Evolutionary conservation across 1,140 invertebrate genomes (phyloP).

Genomic region (Drosophila azteca): DNA sequence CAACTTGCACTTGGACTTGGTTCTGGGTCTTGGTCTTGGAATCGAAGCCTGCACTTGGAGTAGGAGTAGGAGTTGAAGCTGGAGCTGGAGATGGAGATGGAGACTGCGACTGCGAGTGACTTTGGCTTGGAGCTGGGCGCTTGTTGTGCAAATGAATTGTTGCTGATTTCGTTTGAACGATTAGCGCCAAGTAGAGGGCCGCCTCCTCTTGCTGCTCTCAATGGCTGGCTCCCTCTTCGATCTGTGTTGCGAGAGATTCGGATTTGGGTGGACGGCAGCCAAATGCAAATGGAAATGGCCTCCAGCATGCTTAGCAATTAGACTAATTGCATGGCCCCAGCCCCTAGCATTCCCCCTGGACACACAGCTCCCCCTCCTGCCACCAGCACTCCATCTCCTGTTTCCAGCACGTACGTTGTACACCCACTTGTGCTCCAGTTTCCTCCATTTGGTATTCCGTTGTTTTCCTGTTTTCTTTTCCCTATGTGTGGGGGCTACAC

Average conservation of each 20-base stretch:
- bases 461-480: background rate
- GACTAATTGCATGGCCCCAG: slow-evolving; percentile 72
- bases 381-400: background rate
- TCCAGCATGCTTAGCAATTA: slow-evolving; percentile 75
- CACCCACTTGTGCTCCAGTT: background rate
- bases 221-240: slow-evolving; percentile 16
- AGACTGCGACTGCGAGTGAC: no score
- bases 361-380: background rate
- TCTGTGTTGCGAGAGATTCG: slow-evolving; percentile 25
- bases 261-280: background rate
- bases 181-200: slow-evolving; percentile 63
- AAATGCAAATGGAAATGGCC: slow-evolving; percentile 73
- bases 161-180: slow-evolving; percentile 83
- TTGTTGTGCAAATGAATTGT: slow-evolving; percentile 84
- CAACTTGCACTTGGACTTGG: slow-evolving; percentile 12
- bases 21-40: slow-evolving; percentile 13
- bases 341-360: slow-evolving; percentile 7
- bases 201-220: background rate
- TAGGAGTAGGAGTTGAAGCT: background rate
- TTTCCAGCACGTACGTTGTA: no score
- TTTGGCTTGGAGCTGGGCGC: slow-evolving; percentile 39
- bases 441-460: background rate
- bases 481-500: slow-evolving; percentile 3
- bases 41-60: slow-evolving; percentile 23
- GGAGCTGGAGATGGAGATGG: background rate